Evolutionary conservation across 2,113 vertebrate species (phyloP).

Genomic region (Hemibagrus wyckioides): DNA sequence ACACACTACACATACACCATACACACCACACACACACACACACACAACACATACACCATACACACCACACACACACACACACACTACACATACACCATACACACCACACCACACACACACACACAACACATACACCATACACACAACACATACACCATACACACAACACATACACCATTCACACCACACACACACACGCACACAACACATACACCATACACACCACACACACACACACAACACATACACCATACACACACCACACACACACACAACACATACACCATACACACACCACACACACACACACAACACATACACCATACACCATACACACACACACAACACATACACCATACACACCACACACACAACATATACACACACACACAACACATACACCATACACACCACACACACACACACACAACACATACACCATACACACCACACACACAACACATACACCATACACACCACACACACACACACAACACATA

Average conservation of each 20-base stretch:
- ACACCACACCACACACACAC: too few species aligned
- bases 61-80: too few species aligned
- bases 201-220: too few species aligned
- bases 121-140: too few species aligned
- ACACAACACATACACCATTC: too few species aligned
- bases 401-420: too few species aligned
- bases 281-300: constrained; percentile 19
- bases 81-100: too few species aligned
- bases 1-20: too few species aligned
- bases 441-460: constrained; percentile 34
- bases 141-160: too few species aligned
- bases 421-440: constrained; percentile 4
- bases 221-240: constrained; percentile 37
- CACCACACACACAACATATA: constrained; percentile 10
- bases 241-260: constrained; percentile 8
- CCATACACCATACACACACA: constrained; percentile 33
- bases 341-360: too few species aligned
- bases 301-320: constrained; percentile 1
- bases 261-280: constrained; percentile 37
- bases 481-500: constrained; percentile 16
- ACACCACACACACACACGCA: constrained; percentile 19
- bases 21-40: too few species aligned
- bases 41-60: too few species aligned
- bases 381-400: constrained; percentile 16
- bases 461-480: constrained; percentile 29